Conservation (phyloP, 2,888 invertebrate species). For the Cryptosula pallasiana region DNA sequence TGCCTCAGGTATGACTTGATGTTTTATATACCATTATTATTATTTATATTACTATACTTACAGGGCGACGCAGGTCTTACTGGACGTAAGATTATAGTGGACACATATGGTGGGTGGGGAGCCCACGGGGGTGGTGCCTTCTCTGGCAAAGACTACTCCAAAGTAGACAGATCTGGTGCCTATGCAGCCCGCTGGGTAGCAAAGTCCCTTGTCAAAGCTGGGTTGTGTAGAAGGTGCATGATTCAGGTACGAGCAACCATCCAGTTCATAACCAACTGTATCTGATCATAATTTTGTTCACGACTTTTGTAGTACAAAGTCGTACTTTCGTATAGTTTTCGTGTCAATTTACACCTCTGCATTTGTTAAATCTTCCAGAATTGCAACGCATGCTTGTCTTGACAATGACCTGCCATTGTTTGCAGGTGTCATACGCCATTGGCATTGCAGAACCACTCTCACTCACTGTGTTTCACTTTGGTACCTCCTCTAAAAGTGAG, state of each 20-base stretch:
- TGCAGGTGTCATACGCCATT: slow-evolving; percentile 27
- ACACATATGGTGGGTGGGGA: slow-evolving; percentile 26
- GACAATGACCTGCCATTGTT: no score
- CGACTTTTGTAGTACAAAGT: no score
- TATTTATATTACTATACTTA: no score
- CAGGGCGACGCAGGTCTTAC: slow-evolving; percentile 26
- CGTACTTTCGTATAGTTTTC: no score
- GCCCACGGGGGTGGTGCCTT: slow-evolving; percentile 27
- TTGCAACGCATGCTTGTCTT: neutral
- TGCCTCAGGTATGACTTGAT: no score
- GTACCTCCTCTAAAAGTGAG: slow-evolving; percentile 22
- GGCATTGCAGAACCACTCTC: slow-evolving; percentile 26
- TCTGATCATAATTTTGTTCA: no score
- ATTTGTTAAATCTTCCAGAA: neutral
- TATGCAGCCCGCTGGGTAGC: slow-evolving; percentile 27
- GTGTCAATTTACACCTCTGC: neutral
- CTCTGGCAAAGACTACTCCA: slow-evolving; percentile 27
- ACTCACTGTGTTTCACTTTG: slow-evolving; percentile 25
- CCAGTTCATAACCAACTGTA: no score
- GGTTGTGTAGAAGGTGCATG: slow-evolving; percentile 11
- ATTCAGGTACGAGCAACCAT: slow-evolving; percentile 25
- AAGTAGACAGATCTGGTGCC: slow-evolving; percentile 27
- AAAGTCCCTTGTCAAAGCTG: slow-evolving; percentile 25
- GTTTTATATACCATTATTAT: no score
- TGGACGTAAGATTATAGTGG: slow-evolving; percentile 27